phyloP scores from a whole-genome alignment of 2,113 vertebrate species.

The Pithys albifrons region DNA sequence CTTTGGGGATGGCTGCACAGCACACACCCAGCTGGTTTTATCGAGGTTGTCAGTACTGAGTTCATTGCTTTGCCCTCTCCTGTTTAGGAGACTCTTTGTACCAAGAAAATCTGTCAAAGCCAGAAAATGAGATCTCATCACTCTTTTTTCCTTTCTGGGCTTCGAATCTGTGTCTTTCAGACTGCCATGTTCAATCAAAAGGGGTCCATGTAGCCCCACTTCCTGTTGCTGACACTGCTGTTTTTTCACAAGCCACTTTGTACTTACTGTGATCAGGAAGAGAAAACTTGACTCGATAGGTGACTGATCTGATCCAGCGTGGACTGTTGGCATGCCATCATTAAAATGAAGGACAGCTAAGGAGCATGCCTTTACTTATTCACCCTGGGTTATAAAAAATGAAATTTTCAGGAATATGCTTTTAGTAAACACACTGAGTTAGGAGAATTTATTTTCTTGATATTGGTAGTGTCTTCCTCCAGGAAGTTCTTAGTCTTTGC shows the following conservation, averaged over 20 bases:
- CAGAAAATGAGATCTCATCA: background rate
- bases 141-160: background rate
- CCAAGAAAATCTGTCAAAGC: background rate
- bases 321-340: background rate
- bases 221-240: background rate
- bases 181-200: background rate
- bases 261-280: background rate
- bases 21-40: rapidly evolving
- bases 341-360: background rate
- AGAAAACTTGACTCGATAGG: background rate
- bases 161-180: background rate
- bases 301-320: background rate
- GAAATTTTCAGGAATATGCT: background rate
- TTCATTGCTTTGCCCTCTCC: background rate
- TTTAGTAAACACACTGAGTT: background rate
- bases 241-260: background rate
- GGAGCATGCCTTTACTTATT: background rate
- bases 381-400: background rate
- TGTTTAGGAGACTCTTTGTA: background rate
- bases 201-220: background rate
- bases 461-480: background rate
- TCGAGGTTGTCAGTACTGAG: background rate
- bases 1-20: background rate
- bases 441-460: background rate
- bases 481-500: background rate